A percentile compares a stretch with the other conserved stretches of the same genome.
Conservation (phyloP, 2,888 invertebrate species). For the Drosophila monieri region DNA sequence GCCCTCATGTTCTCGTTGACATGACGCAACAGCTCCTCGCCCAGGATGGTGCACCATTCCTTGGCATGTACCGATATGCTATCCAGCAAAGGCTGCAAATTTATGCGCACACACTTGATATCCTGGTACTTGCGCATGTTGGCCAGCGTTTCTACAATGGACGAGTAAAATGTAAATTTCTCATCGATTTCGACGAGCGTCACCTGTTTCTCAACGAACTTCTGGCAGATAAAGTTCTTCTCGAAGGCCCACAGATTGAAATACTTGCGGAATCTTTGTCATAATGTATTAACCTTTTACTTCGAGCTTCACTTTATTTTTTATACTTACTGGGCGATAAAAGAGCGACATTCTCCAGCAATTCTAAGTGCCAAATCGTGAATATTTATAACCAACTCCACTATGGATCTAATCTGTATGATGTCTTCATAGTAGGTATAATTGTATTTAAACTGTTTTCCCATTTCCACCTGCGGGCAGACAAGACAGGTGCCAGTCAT, state of each 20-base stretch:
- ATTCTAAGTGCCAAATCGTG: constrained; percentile 88
- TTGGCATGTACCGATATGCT: constrained; percentile 89
- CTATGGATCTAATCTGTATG: constrained; percentile 88
- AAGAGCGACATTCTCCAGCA: constrained; percentile 87
- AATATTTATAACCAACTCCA: constrained; percentile 87
- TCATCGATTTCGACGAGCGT: constrained; percentile 89
- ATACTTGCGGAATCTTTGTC: constrained; percentile 89
- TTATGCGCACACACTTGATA: constrained; percentile 88
- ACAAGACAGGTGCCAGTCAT: constrained; percentile 92
- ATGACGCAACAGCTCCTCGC: constrained; percentile 87
- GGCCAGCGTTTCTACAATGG: constrained; percentile 88
- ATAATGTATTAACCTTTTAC: background rate
- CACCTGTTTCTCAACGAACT: constrained; percentile 89
- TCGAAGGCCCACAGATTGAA: constrained; percentile 91
- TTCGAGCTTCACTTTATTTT: background rate
- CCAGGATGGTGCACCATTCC: constrained; percentile 92
- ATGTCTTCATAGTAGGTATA: constrained; percentile 92
- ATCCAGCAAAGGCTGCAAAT: constrained; percentile 89
- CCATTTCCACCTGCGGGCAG: constrained; percentile 85
- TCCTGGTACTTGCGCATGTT: constrained; percentile 86
- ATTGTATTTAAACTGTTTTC: constrained; percentile 84
- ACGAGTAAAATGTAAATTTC: constrained; percentile 92
- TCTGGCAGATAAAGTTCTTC: constrained; percentile 89
- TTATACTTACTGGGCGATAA: constrained; percentile 62
- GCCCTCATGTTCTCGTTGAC: constrained; percentile 89